Evolutionary conservation across 2,888 invertebrate species (phyloP).

Genomic region (Epiblema foenella): DNA sequence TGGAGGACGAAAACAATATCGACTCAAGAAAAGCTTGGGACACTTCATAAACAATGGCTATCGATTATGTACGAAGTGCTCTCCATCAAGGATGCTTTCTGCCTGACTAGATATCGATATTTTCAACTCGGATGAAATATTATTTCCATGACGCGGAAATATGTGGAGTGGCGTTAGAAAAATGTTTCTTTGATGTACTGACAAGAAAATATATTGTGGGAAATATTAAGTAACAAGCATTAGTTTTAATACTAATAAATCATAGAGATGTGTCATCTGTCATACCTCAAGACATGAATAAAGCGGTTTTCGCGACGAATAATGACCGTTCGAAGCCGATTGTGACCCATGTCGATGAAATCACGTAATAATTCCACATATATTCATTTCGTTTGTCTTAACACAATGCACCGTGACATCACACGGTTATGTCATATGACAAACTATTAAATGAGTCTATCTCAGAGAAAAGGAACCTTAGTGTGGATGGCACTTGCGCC

Average conservation of each 20-base stretch:
- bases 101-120: slow-evolving; percentile 25
- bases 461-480: no score
- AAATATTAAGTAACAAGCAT: no score
- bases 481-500: no score
- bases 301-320: no score
- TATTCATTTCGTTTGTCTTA: no score
- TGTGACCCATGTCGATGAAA: background rate
- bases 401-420: background rate
- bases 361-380: no score
- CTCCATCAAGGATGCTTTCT: slow-evolving; percentile 18
- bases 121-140: slow-evolving; percentile 23
- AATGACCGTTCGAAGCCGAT: background rate
- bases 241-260: no score
- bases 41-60: slow-evolving; percentile 42
- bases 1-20: slow-evolving; percentile 37
- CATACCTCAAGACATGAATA: no score
- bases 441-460: background rate
- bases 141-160: slow-evolving; percentile 11
- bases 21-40: slow-evolving; percentile 31
- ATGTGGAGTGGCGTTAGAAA: slow-evolving; percentile 5
- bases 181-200: background rate
- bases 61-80: slow-evolving; percentile 36
- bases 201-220: no score
- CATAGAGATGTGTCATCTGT: no score
- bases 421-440: background rate